These are phyloP conservation scores for Oreotrochilus melanogaster DNA, from an alignment of 2,113 vertebrate species.

Conservation along the genomic window DNA sequence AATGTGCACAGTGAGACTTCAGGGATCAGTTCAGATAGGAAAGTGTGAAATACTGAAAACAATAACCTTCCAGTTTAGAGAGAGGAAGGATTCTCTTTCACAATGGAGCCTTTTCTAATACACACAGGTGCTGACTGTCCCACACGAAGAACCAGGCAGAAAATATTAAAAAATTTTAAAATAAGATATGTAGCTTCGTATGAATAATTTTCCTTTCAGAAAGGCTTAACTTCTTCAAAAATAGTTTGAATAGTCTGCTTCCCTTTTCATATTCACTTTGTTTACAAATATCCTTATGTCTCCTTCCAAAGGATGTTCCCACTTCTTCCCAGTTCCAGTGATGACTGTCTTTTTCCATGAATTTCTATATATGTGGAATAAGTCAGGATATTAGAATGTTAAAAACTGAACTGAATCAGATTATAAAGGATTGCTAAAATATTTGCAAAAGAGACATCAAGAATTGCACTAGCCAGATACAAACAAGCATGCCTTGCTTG, in stretches of 20 bases:
- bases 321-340: neutral
- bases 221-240: neutral
- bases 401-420: neutral
- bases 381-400: neutral
- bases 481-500: neutral
- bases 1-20: neutral
- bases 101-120: neutral
- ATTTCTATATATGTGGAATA: neutral
- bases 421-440: neutral
- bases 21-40: neutral
- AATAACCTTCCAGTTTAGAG: neutral
- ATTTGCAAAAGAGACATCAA: neutral
- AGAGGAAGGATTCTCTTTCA: neutral
- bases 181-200: neutral
- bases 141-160: neutral
- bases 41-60: neutral
- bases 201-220: conserved; percentile 14
- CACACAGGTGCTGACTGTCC: neutral
- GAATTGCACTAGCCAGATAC: neutral
- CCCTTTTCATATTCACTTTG: neutral
- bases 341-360: neutral
- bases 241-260: neutral
- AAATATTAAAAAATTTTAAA: neutral
- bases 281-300: neutral
- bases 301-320: neutral